Evolutionary conservation across 2,888 invertebrate species (phyloP), one percentile per base, ranked within the genome.

Genomic region (Drosophila ustulata): DNA sequence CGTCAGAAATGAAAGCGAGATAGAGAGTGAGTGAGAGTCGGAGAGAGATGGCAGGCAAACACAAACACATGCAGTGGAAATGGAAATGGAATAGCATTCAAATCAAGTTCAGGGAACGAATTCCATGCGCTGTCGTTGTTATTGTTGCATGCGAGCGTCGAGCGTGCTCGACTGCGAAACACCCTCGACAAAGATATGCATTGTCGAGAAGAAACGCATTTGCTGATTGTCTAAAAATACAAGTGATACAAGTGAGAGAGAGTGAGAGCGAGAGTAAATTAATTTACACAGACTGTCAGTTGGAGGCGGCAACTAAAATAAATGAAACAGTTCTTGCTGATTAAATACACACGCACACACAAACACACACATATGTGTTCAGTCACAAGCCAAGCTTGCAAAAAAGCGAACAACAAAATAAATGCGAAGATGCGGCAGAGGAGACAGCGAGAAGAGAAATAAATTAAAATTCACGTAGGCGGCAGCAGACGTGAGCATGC

Each of bases 401-500:
- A 47, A 34, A 57, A 47, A 41, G 39, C 39, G 18, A 41, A 41
- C 43, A 43, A 53, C 11, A 18, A n/a, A 11, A n/a, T 11, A 26
- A 56, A 25, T 7, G 45, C 34, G 30, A 4, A 7, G 30, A 5
- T 6, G 9, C 45, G 25, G 28, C 47, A 47, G 51, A 71, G 39
- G 30, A n/a, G 34, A 25, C 39, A 25, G 41, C 18, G 25, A 50
- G 45, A 59, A 70, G 47, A 66, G 47, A 82, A 71, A 68, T 66
- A 83, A 71, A 86, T 80, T 86, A 75, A 86, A 80, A 73, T 72
- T 68, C 81, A 86, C 80, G 82, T 82, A 82, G 87, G 87, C 67
- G 66, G 78, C 50, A 63, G 55, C 56, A 45, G 63, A 51, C 63
- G 63, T 70, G 57, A 66, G 66, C 26, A 52, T 55, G 13, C 41